phyloP scores from a whole-genome alignment of 2,113 vertebrate genomes.

The Brachypteracias leptosomus region DNA sequence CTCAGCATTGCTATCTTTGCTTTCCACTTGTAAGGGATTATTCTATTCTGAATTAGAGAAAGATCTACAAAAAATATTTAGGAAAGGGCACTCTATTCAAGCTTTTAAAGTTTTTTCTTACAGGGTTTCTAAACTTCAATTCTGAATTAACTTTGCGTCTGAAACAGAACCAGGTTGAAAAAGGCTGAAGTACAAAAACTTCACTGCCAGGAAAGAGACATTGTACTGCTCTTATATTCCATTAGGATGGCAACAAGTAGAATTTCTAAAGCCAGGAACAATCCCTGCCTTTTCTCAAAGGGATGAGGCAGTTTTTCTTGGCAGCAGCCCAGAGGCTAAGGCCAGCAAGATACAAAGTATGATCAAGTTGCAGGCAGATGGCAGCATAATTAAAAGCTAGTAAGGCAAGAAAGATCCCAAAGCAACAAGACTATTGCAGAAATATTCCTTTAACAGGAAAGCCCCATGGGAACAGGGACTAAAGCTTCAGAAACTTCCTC shows the following conservation, averaged over 20 bases:
- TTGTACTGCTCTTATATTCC: not conserved
- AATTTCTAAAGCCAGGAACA: not conserved
- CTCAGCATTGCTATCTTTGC: not conserved
- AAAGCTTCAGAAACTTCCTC: not conserved
- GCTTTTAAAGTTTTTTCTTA: not conserved
- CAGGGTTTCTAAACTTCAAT: not conserved
- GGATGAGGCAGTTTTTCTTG: not conserved
- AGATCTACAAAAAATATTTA: not conserved
- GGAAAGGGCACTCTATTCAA: not conserved
- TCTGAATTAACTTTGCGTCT: not conserved
- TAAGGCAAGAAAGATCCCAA: not conserved
- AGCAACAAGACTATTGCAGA: not conserved
- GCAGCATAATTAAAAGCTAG: conserved; percentile 34
- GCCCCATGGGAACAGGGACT: not conserved
- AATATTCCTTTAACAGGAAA: not conserved
- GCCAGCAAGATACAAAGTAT: not conserved
- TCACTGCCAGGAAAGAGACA: not conserved
- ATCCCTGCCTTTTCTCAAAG: not conserved
- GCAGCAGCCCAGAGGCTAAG: not conserved
- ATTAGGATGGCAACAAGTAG: not conserved
- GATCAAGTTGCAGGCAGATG: conserved; percentile 20
- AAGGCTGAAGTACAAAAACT: not conserved
- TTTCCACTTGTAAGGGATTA: not conserved
- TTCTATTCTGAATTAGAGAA: not conserved
- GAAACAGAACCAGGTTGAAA: not conserved